Base-by-base conservation (phyloP, 53 echinoderm and acorn worm species). In the Luidia sarsii region DNA sequence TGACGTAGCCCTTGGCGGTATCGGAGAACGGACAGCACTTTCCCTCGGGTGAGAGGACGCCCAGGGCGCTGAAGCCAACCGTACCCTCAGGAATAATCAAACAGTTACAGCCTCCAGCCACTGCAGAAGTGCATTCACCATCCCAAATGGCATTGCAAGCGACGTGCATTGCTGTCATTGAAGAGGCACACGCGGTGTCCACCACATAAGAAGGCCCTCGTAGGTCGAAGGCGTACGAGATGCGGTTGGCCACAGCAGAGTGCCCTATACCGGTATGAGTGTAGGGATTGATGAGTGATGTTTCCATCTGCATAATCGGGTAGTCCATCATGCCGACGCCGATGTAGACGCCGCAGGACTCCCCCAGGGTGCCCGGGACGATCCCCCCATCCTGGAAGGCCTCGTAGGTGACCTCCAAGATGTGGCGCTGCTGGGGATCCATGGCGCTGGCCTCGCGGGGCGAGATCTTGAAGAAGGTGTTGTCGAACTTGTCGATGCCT, bases 151-250 rank as follows among this genome's bases (percentile, higher is more conserved):
- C 87, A 35, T 86, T 89, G 67, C 97, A 97, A 29, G 97, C 97
- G 20, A 90, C 63, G 53, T 97, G 97, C 68, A 97, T 80, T 21
- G 97, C 97, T 19, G 97, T 97, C 61, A 94, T 70, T 23, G 94
- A 94, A 13, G 93, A 87, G 18, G 97, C 97, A 61, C 97, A 97
- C 7, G 97, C 97, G 2, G 93, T 95, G 51, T 97, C 93, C 14
- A 97, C 84, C 0, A 89, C 94, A 15, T 71, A 94, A 59, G 91
- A 91, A 4, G 97, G 97, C 2, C 88, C 88, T 3, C 71, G 63
- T 14, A 88, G 67, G 41, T 88, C 82, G 24, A 88, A 88, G 36
- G 61, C 88, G 48, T 88, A 88, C 37, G 88, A 74, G 52, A 82
- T 83, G 5, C 82, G 81, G 46, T 88, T 82, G 14, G 82, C 82